Base-by-base conservation (phyloP, 2,888 invertebrate species). In the Patella pellucida region DNA sequence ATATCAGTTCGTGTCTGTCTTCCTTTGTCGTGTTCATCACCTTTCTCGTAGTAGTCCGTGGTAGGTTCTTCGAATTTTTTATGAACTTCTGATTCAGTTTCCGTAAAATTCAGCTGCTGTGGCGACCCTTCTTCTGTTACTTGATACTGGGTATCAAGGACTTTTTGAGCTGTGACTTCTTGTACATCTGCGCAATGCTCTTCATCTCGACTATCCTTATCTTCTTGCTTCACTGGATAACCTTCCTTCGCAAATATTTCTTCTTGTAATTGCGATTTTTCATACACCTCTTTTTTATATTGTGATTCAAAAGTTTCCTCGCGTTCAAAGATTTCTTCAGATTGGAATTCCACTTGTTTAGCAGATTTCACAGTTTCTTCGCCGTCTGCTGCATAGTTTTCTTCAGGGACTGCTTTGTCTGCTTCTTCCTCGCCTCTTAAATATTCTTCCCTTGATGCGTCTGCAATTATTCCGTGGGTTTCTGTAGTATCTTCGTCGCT, bases 361-460 rank as follows among this genome's bases (percentile, higher is more conserved):
- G n/a, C 54, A 54, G n/a, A n/a, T 15, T 72, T 12, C 62, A 19
- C 14, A n/a, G 9, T 19, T 19, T 62, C 9, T 62, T 19, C 19
- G n/a, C 11, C n/a, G 3, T 7, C 19, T 62, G n/a, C 5, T 19
- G n/a, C n/a, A 19, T 11, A 62, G 12, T 15, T 12, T 11, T 11
- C 2, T 9, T 15, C 16, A 15, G n/a, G 62, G 9, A 19, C 9
- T 62, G n/a, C n/a, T 4, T 12, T 62, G 62, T 62, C 62, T n/a
- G 31, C 31, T 41, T 19, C 62, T n/a, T 19, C 19, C n/a, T 62
- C 76, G 16, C 72, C 50, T 72, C 76, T 51, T 72, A 74, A 31
- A 19, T 75, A 67, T 51, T 15, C 72, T 41, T n/a, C 5, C 16
- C 15, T 15, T 19, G 52, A 15, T 52, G 11, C 3, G 71, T 19